These are phyloP conservation scores for Lycia hirtaria DNA, from an alignment of 2,888 invertebrate genomes.

Conservation along the genomic window DNA sequence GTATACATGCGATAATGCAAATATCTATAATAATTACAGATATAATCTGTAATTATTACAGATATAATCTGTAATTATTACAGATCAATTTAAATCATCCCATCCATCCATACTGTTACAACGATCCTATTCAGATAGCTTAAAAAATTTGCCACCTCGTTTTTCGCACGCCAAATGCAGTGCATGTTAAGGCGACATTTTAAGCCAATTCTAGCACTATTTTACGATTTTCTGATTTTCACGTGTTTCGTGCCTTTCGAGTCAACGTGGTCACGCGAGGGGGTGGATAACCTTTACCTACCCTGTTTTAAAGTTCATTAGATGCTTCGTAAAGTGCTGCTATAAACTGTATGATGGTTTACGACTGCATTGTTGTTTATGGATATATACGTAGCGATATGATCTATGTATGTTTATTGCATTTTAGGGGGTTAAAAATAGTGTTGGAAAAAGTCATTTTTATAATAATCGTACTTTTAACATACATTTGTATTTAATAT, in stretches of 20 bases:
- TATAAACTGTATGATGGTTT: constrained; percentile 14
- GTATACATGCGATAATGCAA: no score
- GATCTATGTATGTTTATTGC: constrained; percentile 17
- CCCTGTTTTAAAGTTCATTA: constrained; percentile 35
- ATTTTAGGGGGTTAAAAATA: background rate
- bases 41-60: no score
- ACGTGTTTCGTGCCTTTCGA: constrained; percentile 36
- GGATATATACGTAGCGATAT: constrained; percentile 10
- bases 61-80: no score
- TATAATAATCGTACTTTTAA: background rate
- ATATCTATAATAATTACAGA: no score
- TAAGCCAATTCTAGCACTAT: constrained; percentile 44
- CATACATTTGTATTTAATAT: no score
- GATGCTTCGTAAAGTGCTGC: constrained; percentile 25
- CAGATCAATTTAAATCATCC: no score
- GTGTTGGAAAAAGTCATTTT: background rate
- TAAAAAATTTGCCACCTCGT: constrained; percentile 50
- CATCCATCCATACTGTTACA: no score
- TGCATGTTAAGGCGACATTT: constrained; percentile 54
- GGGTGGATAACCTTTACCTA: constrained; percentile 35
- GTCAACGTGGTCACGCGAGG: constrained; percentile 36
- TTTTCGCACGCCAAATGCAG: constrained; percentile 43
- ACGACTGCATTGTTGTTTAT: constrained; percentile 19
- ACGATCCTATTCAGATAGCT: no score
- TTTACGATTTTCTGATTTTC: constrained; percentile 36